Percentiles rank a stretch among this genome's conserved stretches.
Evolutionary conservation across 1,140 invertebrate species (phyloP).

Genomic region (Colletes gigas): DNA sequence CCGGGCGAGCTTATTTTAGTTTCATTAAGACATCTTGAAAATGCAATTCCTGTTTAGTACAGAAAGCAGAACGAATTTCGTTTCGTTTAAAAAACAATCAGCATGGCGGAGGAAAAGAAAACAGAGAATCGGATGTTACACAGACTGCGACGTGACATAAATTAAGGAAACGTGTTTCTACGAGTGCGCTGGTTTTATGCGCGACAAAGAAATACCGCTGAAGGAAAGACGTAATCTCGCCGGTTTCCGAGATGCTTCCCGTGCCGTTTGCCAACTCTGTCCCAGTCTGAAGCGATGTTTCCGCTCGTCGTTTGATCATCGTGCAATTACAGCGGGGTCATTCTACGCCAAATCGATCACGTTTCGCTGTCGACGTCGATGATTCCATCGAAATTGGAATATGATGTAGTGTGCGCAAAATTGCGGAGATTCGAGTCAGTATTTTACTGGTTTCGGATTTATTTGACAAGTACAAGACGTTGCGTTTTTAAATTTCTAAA

Average conservation of each 20-base stretch:
- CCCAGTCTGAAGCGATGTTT: neutral
- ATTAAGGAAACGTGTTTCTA: neutral
- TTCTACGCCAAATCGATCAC: too few relatives aligned
- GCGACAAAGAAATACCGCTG: neutral
- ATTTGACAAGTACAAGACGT: too few relatives aligned
- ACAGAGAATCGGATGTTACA: neutral
- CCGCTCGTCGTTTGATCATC: slow-evolving; percentile 12
- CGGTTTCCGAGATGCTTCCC: neutral
- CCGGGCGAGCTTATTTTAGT: too few relatives aligned
- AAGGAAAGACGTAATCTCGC: neutral
- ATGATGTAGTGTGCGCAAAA: too few relatives aligned
- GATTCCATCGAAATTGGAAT: too few relatives aligned
- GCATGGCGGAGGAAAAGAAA: neutral
- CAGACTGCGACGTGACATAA: neutral
- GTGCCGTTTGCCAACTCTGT: slow-evolving; percentile 3
- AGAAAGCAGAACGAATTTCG: neutral
- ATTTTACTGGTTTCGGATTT: too few relatives aligned
- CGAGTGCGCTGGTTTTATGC: neutral
- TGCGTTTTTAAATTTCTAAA: too few relatives aligned
- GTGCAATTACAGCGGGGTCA: slow-evolving; percentile 1
- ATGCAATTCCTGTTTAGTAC: too few relatives aligned
- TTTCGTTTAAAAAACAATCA: neutral
- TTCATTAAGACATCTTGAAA: too few relatives aligned
- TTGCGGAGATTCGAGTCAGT: too few relatives aligned
- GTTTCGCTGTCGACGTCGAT: too few relatives aligned